Conservation (phyloP, 2,888 invertebrate species). For the Noctua fimbriata region DNA sequence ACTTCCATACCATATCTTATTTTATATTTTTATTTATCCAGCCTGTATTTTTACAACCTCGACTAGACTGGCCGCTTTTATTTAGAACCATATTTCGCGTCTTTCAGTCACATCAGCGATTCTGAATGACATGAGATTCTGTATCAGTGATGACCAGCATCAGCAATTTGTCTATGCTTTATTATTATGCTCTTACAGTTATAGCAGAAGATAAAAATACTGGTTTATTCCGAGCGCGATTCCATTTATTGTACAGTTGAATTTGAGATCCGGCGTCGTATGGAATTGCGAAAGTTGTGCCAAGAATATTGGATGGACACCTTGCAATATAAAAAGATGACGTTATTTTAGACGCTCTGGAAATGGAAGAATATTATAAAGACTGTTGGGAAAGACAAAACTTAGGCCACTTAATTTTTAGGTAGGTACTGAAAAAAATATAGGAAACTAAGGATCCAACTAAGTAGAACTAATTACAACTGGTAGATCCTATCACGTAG, state of each 20-base stretch:
- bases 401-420: neutral
- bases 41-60: slow-evolving; percentile 85
- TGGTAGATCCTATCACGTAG: neutral
- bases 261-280: slow-evolving; percentile 12
- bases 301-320: slow-evolving; percentile 42
- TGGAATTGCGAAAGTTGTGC: slow-evolving; percentile 30
- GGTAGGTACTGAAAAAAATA: neutral
- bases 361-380: neutral
- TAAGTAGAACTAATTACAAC: neutral
- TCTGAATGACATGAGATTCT: slow-evolving; percentile 62
- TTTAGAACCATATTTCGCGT: slow-evolving; percentile 44
- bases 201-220: slow-evolving; percentile 45
- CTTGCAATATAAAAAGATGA: slow-evolving; percentile 19
- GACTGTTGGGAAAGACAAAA: neutral
- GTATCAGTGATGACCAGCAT: slow-evolving; percentile 36
- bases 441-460: neutral
- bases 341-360: neutral
- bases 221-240: slow-evolving; percentile 23
- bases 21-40: slow-evolving; percentile 89
- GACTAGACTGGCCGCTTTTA: slow-evolving; percentile 82
- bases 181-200: slow-evolving; percentile 45
- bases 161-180: slow-evolving; percentile 53
- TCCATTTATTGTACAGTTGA: slow-evolving; percentile 35
- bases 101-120: slow-evolving; percentile 68
- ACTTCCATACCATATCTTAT: slow-evolving; percentile 89